Conservation (phyloP, 2,113 vertebrate genomes). For the Notarius lentiginosus region DNA sequence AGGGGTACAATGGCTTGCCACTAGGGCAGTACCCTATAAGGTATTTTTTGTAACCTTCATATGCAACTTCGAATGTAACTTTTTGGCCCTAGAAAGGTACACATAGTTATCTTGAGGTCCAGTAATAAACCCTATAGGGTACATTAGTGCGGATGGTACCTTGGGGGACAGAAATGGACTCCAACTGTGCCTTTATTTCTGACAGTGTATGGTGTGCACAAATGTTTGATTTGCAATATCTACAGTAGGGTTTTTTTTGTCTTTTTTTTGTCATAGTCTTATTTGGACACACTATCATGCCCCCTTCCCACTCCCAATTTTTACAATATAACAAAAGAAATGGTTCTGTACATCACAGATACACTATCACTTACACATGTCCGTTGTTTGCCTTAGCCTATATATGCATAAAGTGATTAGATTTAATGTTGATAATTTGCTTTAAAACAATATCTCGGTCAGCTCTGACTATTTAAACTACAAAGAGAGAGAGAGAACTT, state of each 20-base stretch:
- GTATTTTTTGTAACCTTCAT: too few species aligned
- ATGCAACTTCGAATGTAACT: too few species aligned
- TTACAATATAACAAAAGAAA: neutral
- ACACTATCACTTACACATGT: neutral
- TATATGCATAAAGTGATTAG: neutral
- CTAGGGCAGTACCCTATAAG: too few species aligned
- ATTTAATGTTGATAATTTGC: neutral
- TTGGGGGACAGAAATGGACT: too few species aligned
- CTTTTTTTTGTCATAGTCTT: neutral
- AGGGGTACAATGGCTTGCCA: too few species aligned
- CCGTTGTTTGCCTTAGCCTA: neutral
- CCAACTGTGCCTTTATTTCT: too few species aligned
- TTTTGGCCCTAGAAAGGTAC: too few species aligned
- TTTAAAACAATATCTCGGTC: neutral
- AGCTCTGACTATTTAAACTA: neutral
- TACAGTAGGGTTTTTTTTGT: neutral
- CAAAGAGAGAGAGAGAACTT: too few species aligned
- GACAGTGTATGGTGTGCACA: neutral
- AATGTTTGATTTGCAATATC: neutral
- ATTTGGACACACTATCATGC: neutral
- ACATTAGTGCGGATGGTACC: too few species aligned
- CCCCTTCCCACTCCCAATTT: neutral
- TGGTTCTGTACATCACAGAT: neutral
- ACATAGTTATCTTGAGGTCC: too few species aligned
- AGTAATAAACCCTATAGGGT: too few species aligned